phyloP scores from a whole-genome alignment of 2,113 vertebrate species.

The Vidua chalybeata region DNA sequence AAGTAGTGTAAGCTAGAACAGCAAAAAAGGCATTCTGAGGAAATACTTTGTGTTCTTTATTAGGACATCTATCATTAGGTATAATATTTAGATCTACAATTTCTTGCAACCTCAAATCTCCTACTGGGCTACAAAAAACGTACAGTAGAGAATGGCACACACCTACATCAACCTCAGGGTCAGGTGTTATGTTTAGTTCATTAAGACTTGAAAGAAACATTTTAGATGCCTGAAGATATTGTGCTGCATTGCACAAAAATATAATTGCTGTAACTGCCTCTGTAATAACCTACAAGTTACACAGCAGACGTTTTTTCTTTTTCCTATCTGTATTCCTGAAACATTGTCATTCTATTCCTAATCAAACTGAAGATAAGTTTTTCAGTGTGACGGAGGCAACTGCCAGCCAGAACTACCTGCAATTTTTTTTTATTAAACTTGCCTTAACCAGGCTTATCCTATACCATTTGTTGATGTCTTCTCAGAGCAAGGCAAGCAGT shows the following conservation, averaged over 20 bases:
- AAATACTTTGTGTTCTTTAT: neutral
- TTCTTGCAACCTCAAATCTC: neutral
- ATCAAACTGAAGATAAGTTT: neutral
- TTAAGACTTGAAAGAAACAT: neutral
- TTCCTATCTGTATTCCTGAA: neutral
- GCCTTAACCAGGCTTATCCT: neutral
- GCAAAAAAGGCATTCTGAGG: neutral
- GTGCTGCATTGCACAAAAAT: neutral
- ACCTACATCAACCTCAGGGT: neutral
- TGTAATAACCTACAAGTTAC: neutral
- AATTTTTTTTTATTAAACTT: neutral
- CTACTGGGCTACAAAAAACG: neutral
- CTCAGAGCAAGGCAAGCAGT: neutral
- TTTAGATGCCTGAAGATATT: neutral
- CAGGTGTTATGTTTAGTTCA: neutral
- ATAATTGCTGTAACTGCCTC: neutral
- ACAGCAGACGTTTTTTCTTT: neutral
- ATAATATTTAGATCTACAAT: neutral
- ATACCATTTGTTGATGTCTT: neutral
- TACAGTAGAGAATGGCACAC: neutral
- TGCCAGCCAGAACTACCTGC: neutral
- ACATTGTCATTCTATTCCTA: neutral
- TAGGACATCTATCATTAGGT: neutral
- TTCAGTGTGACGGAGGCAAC: neutral
- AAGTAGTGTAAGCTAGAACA: neutral